phyloP scores from a whole-genome alignment of 1,140 invertebrate genomes.

The Uloborus diversus region DNA sequence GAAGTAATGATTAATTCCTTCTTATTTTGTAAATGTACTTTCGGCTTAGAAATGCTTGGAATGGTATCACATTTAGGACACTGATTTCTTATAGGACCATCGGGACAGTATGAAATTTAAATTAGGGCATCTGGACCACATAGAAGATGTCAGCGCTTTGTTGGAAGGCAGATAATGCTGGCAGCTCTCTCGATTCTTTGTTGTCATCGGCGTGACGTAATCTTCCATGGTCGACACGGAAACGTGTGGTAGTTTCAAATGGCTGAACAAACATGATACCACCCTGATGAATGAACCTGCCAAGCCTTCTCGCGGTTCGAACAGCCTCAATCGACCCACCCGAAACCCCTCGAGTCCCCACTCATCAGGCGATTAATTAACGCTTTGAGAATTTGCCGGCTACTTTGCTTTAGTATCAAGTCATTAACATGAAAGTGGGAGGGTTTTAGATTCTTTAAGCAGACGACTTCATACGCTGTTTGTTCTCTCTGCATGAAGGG shows the following conservation, averaged over 20 bases:
- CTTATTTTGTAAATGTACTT: no score
- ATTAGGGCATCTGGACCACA: no score
- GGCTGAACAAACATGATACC: conserved; percentile 11
- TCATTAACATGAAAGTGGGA: conserved; percentile 24
- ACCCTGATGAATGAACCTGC: conserved; percentile 16
- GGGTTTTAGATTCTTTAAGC: conserved; percentile 9
- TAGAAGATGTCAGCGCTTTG: no score
- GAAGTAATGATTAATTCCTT: no score
- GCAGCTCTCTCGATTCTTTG: no score
- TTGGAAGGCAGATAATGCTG: no score
- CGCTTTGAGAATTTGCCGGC: conserved; percentile 15
- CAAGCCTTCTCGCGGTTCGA: conserved; percentile 10
- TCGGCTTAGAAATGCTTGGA: no score
- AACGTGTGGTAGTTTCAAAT: not conserved
- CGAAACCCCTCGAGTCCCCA: not conserved
- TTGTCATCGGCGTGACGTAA: no score
- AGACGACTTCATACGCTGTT: conserved; percentile 11
- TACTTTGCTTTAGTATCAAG: conserved; percentile 34
- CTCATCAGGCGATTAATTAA: conserved; percentile 28
- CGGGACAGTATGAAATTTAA: no score
- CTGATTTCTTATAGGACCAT: no score
- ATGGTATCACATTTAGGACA: no score
- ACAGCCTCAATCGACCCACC: not conserved
- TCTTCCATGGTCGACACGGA: not conserved
- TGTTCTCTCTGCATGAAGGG: not conserved